Conservation (phyloP, 1,140 invertebrate species). For the Aphelenchoides avenae region DNA sequence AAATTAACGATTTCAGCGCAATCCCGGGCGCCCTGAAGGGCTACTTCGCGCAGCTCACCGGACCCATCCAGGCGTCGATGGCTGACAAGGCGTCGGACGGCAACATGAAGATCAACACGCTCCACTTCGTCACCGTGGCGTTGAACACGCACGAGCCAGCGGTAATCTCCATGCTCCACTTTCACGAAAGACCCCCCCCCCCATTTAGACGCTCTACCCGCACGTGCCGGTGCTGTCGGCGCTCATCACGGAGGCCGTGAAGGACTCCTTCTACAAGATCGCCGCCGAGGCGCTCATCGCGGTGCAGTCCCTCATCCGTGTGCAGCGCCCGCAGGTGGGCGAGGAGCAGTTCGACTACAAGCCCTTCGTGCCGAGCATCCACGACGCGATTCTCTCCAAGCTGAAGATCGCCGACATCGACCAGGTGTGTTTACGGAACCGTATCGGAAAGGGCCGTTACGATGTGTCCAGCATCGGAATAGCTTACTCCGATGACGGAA, state of each 20-base stretch:
- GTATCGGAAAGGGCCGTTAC: too few species aligned
- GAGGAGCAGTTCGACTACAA: not conserved
- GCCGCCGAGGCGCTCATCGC: constrained; percentile 88
- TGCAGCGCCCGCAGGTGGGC: constrained; percentile 65
- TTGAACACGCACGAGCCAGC: constrained; percentile 75
- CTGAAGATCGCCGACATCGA: constrained; percentile 66
- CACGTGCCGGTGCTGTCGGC: constrained; percentile 80
- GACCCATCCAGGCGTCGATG: constrained; percentile 64
- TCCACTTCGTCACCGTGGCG: constrained; percentile 84
- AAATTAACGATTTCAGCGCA: constrained; percentile 22
- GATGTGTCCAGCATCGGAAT: constrained; percentile 2
- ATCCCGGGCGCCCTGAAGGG: constrained; percentile 26
- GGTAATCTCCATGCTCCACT: constrained; percentile 52
- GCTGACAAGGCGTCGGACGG: constrained; percentile 72
- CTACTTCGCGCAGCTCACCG: constrained; percentile 33
- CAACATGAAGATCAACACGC: constrained; percentile 96
- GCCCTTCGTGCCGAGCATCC: constrained; percentile 23
- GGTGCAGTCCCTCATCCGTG: constrained; percentile 86
- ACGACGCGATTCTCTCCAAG: constrained; percentile 32
- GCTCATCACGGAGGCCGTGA: constrained; percentile 59
- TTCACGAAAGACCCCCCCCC: not conserved
- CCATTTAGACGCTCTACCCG: constrained; percentile 68
- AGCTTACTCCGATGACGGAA: too few species aligned
- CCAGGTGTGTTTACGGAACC: constrained; percentile 60
- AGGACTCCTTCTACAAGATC: constrained; percentile 96